phyloP scores from a whole-genome alignment of 2,888 invertebrate species.

The Calameuta idolon region DNA sequence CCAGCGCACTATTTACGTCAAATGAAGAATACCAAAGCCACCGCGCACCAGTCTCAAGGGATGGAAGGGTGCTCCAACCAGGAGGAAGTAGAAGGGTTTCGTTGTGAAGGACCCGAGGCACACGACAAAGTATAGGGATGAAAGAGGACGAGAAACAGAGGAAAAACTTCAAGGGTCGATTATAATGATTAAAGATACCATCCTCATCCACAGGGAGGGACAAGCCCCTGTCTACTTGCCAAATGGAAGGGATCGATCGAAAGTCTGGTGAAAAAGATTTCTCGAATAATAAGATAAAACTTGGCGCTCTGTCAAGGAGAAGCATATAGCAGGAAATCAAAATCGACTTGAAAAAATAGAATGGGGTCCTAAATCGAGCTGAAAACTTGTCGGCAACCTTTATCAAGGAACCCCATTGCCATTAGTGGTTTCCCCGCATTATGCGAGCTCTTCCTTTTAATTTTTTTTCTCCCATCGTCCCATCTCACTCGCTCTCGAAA shows the following conservation, averaged over 20 bases:
- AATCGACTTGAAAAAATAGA: too few relatives aligned
- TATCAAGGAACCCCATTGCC: neutral
- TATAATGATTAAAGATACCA: conserved; percentile 42
- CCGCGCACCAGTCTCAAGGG: neutral
- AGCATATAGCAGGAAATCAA: too few relatives aligned
- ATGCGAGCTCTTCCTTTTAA: neutral
- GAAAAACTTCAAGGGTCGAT: conserved; percentile 35
- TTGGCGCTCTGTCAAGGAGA: too few relatives aligned
- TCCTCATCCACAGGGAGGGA: conserved; percentile 10
- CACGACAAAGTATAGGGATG: too few relatives aligned
- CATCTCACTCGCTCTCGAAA: too few relatives aligned
- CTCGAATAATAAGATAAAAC: too few relatives aligned
- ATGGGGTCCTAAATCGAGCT: too few relatives aligned
- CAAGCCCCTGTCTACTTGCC: neutral
- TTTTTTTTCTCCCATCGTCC: neutral
- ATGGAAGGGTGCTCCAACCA: neutral
- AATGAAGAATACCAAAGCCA: neutral
- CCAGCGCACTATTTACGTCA: neutral
- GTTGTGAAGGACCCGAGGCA: neutral
- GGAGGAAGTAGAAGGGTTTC: neutral
- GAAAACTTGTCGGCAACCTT: neutral
- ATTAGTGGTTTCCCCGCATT: neutral
- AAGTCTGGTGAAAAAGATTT: too few relatives aligned
- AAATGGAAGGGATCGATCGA: too few relatives aligned
- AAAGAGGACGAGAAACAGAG: neutral